Evolutionary conservation across 2,888 invertebrate genomes (phyloP).

Genomic region (Ceratothoa steindachneri): DNA sequence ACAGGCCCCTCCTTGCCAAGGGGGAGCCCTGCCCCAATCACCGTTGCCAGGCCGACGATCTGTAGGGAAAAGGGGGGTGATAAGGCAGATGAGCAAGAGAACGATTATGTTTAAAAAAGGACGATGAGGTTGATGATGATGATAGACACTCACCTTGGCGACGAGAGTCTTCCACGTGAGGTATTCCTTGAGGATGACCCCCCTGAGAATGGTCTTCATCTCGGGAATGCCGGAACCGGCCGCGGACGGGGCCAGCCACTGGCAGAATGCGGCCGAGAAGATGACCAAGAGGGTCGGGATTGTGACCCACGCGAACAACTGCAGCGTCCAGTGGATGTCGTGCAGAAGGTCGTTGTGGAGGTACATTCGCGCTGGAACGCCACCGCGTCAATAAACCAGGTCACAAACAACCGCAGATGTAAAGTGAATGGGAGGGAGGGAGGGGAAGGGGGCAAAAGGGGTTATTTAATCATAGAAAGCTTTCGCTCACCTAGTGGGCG

Average conservation of each 20-base stretch:
- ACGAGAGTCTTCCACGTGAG: conserved; percentile 68
- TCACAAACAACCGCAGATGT: not conserved
- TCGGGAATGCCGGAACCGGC: conserved; percentile 95
- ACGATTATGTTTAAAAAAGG: too few species aligned
- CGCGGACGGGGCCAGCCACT: conserved; percentile 92
- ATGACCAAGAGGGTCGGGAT: conserved; percentile 85
- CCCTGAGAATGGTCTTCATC: conserved; percentile 96
- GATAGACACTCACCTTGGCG: conserved; percentile 57
- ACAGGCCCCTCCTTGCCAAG: conserved; percentile 98
- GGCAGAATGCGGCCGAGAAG: conserved; percentile 93
- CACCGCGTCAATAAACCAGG: too few species aligned
- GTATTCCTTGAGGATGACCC: conserved; percentile 95
- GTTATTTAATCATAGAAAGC: not conserved
- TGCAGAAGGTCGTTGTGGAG: conserved; percentile 61
- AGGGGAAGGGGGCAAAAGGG: not conserved
- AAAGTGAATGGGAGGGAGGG: not conserved
- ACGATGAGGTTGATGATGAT: too few species aligned
- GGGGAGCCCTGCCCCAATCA: conserved; percentile 91
- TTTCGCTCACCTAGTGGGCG: too few species aligned
- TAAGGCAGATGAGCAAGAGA: too few species aligned
- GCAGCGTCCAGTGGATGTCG: conserved; percentile 57
- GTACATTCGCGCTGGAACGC: conserved; percentile 30
- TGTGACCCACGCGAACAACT: conserved; percentile 90
- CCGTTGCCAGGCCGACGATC: conserved; percentile 80
- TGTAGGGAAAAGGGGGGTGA: too few species aligned